phyloP scores from a whole-genome alignment of 2,113 vertebrate species.

The Sciurus niger region DNA sequence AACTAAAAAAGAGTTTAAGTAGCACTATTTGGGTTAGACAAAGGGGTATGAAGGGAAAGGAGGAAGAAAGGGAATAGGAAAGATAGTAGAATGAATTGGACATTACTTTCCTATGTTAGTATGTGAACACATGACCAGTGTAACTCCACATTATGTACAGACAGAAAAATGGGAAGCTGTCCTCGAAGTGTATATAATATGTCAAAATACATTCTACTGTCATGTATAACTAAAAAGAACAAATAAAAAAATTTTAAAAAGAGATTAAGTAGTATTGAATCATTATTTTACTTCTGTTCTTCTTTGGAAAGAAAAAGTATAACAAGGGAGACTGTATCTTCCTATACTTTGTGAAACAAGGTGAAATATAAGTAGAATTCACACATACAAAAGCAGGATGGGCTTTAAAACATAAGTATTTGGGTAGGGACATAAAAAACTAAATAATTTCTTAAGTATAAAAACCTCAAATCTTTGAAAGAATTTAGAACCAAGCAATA shows the following conservation, averaged over 20 bases:
- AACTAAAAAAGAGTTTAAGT: no score
- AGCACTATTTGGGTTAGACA: no score
- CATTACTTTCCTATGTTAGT: no score
- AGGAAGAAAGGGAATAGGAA: no score
- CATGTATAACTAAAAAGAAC: no score
- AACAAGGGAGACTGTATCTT: constrained; percentile 8
- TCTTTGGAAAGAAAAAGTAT: not conserved
- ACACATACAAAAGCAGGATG: not conserved
- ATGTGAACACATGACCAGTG: no score
- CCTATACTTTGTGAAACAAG: not conserved
- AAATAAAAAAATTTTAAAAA: not conserved
- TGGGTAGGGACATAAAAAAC: not conserved
- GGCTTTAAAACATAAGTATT: not conserved
- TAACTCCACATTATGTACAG: no score
- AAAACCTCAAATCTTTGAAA: not conserved
- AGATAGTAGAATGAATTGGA: no score
- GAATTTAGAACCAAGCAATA: not conserved
- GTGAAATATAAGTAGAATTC: constrained; percentile 6
- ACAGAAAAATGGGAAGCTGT: no score
- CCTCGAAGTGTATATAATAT: no score
- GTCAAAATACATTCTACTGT: no score
- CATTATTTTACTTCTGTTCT: not conserved
- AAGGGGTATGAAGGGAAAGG: no score
- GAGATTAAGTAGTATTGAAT: not conserved
- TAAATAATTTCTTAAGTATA: constrained; percentile 28